These are phyloP conservation scores for Rhinogobio ventralis DNA, from an alignment of 2,797 vertebrate species.

Conservation along the genomic window DNA sequence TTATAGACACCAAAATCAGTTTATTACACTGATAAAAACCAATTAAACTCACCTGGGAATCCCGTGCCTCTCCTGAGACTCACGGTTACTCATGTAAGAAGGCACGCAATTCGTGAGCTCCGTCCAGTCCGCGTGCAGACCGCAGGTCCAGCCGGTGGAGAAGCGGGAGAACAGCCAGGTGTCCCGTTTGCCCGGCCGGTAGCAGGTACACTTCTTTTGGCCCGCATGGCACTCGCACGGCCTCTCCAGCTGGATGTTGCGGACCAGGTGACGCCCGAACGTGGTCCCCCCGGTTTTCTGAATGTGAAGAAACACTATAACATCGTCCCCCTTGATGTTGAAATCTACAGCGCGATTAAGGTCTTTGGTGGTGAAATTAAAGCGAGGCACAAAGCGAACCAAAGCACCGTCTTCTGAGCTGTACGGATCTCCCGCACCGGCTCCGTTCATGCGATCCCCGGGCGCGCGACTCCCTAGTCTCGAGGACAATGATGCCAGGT, in stretches of 20 bases:
- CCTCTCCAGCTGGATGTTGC: conserved; percentile 94
- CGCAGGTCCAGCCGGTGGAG: conserved; percentile 98
- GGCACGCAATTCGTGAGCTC: conserved; percentile 95
- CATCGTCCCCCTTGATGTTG: conserved; percentile 92
- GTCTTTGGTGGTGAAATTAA: conserved; percentile 87
- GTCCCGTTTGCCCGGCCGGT: conserved; percentile 90
- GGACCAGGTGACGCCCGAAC: conserved; percentile 94
- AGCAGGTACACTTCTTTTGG: conserved; percentile 96
- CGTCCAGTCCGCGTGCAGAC: conserved; percentile 97
- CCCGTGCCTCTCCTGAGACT: conserved; percentile 61
- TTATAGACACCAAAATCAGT: background rate
- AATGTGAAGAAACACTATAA: conserved; percentile 96
- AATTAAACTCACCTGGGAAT: conserved; percentile 59
- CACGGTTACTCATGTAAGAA: conserved; percentile 83
- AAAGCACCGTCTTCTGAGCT: conserved; percentile 89
- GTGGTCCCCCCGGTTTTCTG: conserved; percentile 97
- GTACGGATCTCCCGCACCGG: conserved; percentile 84
- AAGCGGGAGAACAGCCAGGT: conserved; percentile 98
- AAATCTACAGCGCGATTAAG: conserved; percentile 87
- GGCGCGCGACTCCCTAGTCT: conserved; percentile 53
- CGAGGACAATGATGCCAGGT: conserved; percentile 78
- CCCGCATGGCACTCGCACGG: conserved; percentile 93
- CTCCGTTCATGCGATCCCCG: conserved; percentile 57
- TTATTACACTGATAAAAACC: background rate
- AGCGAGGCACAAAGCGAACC: conserved; percentile 87